Evolutionary conservation across 2,113 vertebrate genomes (phyloP).

Genomic region (Hydropotes inermis): DNA sequence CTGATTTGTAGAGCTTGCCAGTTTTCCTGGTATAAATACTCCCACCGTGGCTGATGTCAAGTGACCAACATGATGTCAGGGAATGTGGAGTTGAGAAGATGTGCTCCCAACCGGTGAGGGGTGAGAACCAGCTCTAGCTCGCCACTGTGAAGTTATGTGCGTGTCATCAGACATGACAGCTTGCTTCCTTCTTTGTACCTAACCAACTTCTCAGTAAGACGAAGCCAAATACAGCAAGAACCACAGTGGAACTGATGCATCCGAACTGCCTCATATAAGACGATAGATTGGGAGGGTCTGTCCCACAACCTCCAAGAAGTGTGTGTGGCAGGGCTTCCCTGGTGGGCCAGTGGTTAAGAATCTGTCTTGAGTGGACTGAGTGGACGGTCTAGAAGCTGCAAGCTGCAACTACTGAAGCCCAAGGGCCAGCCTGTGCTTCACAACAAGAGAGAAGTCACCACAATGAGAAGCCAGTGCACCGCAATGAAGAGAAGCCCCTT

Average conservation of each 20-base stretch:
- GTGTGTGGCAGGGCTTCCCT: not conserved
- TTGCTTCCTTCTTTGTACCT: not conserved
- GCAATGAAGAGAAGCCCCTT: not conserved
- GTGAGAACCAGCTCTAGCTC: not conserved
- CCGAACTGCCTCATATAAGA: not conserved
- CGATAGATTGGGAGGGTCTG: not conserved
- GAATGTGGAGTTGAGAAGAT: not conserved
- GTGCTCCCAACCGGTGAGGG: not conserved
- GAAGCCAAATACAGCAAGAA: not conserved
- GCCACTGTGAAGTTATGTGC: accelerated
- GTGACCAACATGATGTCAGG: not conserved
- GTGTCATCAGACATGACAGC: not conserved
- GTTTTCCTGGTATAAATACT: not conserved
- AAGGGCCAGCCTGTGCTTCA: not conserved
- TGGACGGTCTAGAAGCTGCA: not conserved
- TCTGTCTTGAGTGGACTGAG: not conserved
- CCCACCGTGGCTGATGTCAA: not conserved
- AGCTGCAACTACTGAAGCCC: not conserved
- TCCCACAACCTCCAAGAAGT: not conserved
- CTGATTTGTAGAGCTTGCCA: not conserved
- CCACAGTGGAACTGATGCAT: not conserved
- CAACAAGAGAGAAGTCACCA: not conserved
- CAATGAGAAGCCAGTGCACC: not conserved
- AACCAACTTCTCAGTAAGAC: not conserved
- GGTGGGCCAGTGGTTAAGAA: not conserved